phyloP scores from a whole-genome alignment of 1,140 invertebrate genomes.

The Aphidius ervi region DNA sequence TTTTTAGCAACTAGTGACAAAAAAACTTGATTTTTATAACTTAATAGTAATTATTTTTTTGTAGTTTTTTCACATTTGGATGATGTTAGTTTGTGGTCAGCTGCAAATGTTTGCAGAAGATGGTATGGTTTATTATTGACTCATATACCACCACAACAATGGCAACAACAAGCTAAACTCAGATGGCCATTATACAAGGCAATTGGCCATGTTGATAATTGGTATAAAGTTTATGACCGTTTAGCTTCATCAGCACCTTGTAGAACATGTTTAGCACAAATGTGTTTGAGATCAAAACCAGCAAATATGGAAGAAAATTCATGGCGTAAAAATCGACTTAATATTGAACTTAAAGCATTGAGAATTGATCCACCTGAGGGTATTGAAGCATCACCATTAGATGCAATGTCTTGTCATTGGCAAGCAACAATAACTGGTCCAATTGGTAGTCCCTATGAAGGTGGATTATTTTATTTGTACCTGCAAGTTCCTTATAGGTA shows the following conservation, averaged over 20 bases:
- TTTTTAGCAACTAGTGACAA: too few species aligned
- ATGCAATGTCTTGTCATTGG: slow-evolving; percentile 80
- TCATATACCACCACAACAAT: slow-evolving; percentile 70
- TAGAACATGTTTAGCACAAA: slow-evolving; percentile 77
- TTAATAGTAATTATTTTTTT: too few species aligned
- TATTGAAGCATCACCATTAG: slow-evolving; percentile 82
- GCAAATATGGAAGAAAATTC: slow-evolving; percentile 63
- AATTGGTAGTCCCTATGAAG: slow-evolving; percentile 86
- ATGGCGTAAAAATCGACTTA: slow-evolving; percentile 69
- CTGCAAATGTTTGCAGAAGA: slow-evolving; percentile 78
- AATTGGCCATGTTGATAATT: slow-evolving; percentile 66
- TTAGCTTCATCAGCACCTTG: slow-evolving; percentile 60
- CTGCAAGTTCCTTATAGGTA: slow-evolving; percentile 78
- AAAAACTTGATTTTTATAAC: too few species aligned
- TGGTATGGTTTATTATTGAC: slow-evolving; percentile 77
- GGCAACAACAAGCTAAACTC: slow-evolving; percentile 68
- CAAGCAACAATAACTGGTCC: slow-evolving; percentile 88
- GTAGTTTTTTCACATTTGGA: slow-evolving; percentile 83
- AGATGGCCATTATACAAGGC: slow-evolving; percentile 82
- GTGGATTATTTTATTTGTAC: slow-evolving; percentile 91
- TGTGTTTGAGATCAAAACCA: slow-evolving; percentile 61
- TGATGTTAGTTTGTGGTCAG: slow-evolving; percentile 84
- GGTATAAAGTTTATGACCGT: slow-evolving; percentile 67
- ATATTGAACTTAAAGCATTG: slow-evolving; percentile 71
- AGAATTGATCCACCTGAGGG: slow-evolving; percentile 83